These are phyloP conservation scores for Machimus atricapillus DNA, from an alignment of 2,888 invertebrate species.

Conservation along the genomic window DNA sequence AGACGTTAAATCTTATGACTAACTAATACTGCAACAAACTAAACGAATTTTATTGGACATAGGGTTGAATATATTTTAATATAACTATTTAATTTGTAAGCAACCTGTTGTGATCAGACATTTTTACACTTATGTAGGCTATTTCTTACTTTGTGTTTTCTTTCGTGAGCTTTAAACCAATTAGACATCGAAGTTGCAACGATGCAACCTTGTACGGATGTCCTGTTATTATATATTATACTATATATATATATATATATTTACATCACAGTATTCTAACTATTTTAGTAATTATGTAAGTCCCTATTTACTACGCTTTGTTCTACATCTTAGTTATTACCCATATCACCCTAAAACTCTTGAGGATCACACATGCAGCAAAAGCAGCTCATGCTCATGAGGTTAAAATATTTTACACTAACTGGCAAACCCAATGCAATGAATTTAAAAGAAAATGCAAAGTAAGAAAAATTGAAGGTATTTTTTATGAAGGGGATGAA, in stretches of 20 bases:
- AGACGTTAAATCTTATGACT: conserved; percentile 31
- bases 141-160: neutral
- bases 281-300: neutral
- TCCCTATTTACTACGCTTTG: neutral
- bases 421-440: neutral
- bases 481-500: neutral
- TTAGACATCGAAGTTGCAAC: neutral
- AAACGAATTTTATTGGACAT: conserved; percentile 32
- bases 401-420: neutral
- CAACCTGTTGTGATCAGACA: neutral
- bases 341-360: neutral
- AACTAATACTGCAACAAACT: conserved; percentile 10
- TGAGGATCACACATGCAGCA: neutral
- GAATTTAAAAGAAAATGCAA: neutral
- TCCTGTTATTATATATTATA: neutral
- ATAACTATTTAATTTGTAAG: conserved; percentile 19
- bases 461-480: neutral
- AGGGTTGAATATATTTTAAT: conserved; percentile 14
- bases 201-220: neutral
- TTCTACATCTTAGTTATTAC: neutral
- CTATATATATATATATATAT: neutral
- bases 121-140: neutral
- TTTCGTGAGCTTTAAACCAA: neutral
- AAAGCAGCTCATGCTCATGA: neutral
- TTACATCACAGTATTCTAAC: neutral